These are phyloP conservation scores for Chelmon rostratus DNA, from an alignment of 2,797 vertebrate species.

Conservation along the genomic window DNA sequence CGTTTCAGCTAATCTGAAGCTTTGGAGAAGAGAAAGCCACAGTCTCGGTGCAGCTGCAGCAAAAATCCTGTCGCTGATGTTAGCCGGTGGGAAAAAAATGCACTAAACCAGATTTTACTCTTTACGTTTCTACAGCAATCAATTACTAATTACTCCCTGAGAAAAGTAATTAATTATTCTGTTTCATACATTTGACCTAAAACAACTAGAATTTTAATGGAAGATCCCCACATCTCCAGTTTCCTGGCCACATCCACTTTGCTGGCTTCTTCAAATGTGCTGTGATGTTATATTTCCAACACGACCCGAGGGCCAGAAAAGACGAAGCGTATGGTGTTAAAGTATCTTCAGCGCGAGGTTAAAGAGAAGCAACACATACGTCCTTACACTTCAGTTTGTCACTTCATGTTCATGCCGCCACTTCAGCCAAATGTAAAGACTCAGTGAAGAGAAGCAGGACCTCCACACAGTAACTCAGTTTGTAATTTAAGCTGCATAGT, in stretches of 20 bases:
- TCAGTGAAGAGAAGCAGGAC: too few relatives aligned
- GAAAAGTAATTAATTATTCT: neutral
- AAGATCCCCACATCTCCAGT: neutral
- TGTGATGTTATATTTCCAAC: neutral
- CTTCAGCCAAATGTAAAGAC: too few relatives aligned
- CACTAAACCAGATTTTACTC: neutral
- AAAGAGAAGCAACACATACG: neutral
- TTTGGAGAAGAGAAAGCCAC: conserved; percentile 5
- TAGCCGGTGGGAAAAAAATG: neutral
- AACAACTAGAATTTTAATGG: neutral
- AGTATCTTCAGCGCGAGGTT: neutral
- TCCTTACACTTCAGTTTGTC: too few relatives aligned
- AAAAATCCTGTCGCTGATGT: conserved; percentile 9
- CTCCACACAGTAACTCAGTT: too few relatives aligned
- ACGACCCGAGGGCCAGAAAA: neutral
- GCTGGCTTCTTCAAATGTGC: too few relatives aligned
- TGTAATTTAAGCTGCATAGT: too few relatives aligned
- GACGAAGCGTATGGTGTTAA: neutral
- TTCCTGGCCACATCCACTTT: neutral
- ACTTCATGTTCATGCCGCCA: too few relatives aligned
- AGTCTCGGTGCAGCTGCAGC: conserved; percentile 15
- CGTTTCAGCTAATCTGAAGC: conserved; percentile 1
- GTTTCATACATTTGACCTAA: neutral
- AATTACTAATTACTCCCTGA: too few relatives aligned
- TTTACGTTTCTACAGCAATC: neutral